Evolutionary conservation across 2,113 vertebrate species (phyloP).

Genomic region (Bubalus kerabau): DNA sequence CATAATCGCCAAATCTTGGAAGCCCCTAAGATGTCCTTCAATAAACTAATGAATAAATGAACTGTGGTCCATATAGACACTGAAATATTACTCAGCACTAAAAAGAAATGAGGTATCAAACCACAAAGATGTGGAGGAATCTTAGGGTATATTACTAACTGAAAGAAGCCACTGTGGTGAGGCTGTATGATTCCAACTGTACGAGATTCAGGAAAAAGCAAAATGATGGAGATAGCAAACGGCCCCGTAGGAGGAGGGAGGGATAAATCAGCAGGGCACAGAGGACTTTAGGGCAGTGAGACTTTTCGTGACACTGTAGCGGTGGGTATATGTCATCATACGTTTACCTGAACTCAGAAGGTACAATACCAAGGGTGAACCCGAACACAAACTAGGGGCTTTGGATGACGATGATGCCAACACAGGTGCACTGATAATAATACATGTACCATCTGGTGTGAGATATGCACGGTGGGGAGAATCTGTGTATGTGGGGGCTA

Average conservation of each 20-base stretch:
- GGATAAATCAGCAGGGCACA: background rate
- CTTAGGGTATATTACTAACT: background rate
- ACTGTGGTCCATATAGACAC: background rate
- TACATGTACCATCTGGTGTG: background rate
- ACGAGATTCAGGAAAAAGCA: background rate
- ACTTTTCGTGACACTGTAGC: background rate
- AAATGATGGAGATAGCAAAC: background rate
- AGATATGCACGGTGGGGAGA: background rate
- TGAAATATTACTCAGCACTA: background rate
- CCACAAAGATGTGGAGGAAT: background rate
- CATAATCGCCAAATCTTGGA: background rate
- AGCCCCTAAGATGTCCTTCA: background rate
- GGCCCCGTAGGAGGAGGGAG: background rate
- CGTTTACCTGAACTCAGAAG: background rate
- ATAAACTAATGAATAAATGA: background rate
- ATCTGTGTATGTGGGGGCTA: background rate
- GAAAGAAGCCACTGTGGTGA: background rate
- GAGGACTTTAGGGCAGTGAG: background rate
- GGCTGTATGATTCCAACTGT: background rate
- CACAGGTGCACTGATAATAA: background rate
- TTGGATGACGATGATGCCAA: background rate
- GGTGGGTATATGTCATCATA: background rate
- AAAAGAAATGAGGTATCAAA: background rate
- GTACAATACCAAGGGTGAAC: background rate
- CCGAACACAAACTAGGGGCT: background rate